phyloP scores from a whole-genome alignment of 2,888 invertebrate species.

The Lagria hirta region DNA sequence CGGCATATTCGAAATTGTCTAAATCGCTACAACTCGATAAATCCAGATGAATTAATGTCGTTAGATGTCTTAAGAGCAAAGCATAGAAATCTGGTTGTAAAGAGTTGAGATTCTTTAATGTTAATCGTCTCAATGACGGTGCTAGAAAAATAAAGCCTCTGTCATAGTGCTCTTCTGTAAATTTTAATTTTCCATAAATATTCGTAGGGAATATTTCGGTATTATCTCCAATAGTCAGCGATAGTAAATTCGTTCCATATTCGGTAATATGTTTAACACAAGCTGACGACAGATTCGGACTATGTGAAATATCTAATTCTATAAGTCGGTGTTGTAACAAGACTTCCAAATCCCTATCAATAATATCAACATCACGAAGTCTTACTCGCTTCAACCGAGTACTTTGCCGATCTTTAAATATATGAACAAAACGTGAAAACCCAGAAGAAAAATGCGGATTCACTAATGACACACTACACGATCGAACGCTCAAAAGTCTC shows the following conservation, averaged over 20 bases:
- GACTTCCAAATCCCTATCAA: conserved; percentile 69
- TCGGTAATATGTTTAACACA: conserved; percentile 69
- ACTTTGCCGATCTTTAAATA: conserved; percentile 68
- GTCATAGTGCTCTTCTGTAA: conserved; percentile 46
- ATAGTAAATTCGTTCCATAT: conserved; percentile 68
- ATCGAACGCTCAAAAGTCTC: conserved; percentile 62
- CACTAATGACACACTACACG: conserved; percentile 53
- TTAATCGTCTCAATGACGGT: conserved; percentile 62
- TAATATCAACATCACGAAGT: conserved; percentile 71
- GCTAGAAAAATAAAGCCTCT: conserved; percentile 60
- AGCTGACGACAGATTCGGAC: conserved; percentile 64
- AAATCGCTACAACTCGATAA: conserved; percentile 67
- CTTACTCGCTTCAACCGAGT: conserved; percentile 71
- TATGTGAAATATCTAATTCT: conserved; percentile 75
- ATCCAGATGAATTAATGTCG: conserved; percentile 68
- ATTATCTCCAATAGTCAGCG: conserved; percentile 70
- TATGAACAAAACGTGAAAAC: conserved; percentile 69
- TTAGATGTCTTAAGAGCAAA: conserved; percentile 61
- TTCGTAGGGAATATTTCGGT: conserved; percentile 61
- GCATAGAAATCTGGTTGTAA: conserved; percentile 57
- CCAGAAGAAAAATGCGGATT: too few relatives aligned
- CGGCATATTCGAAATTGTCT: conserved; percentile 67
- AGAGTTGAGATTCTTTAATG: conserved; percentile 58
- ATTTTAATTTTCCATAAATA: conserved; percentile 35
- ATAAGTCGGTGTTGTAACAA: conserved; percentile 73